Base-by-base conservation (phyloP, 2,888 invertebrate species). In the Hypolimnas misippus region DNA sequence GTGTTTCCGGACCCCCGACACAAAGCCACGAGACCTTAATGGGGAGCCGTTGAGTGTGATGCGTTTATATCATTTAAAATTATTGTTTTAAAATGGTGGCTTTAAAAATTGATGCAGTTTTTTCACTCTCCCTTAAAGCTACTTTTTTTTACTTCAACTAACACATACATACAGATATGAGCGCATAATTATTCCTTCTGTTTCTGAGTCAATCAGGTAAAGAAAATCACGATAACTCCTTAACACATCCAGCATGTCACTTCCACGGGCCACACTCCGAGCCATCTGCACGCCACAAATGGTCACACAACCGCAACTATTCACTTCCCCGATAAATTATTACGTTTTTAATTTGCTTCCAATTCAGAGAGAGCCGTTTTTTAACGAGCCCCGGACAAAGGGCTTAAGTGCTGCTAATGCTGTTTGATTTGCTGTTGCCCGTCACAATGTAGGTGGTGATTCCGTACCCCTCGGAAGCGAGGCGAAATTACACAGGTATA, bases 401-500 rank as follows among this genome's bases (percentile, higher is more conserved):
- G 76, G 65, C 69, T 61, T 74, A 74, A 76, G 59, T 65, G 61
- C 74, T 59, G 81, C 81, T 81, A 79, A 82, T 77, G 77, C 73
- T 86, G 76, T 87, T 87, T 89, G 89, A 88, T 89, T 89, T 88
- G 81, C 79, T 82, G 78, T 84, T 84, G 67, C 75, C 17, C 42
- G 75, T 80, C 76, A 81, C 79, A 79, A 80, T 76, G 74, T 78
- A 84, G 82, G 83, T 87, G 87, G 84, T 83, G 87, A 89, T 87
- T 87, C 81, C 79, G 75, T 25, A 21, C 21, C 46, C 76, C 77
- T 79, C 77, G 77, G 75, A 73, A 75, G 69, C 68, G 61, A 73
- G 69, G 79, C 89, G 86, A 89, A 89, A 90, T 89, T 89, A 89
- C 82, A 83, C 84, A 83, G 79, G 76, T 89, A 78, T 91, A 89